phyloP scores from a whole-genome alignment of 2,888 invertebrate species.

The Tetropium fuscum region DNA sequence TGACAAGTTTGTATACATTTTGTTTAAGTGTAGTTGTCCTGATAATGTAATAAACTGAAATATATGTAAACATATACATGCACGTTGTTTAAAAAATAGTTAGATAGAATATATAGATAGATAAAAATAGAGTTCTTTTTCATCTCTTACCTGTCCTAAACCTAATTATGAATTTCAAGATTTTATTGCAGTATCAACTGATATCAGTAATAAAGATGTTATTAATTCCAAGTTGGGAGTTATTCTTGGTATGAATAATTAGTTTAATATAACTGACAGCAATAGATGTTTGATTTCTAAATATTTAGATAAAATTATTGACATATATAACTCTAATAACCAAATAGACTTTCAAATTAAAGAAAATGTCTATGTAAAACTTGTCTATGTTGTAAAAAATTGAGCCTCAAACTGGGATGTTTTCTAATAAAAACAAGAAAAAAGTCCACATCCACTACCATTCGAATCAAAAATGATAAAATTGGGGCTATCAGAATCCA shows the following conservation, averaged over 20 bases:
- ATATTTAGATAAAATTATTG: slow-evolving; percentile 1
- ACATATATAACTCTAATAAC: neutral
- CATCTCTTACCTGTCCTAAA: neutral
- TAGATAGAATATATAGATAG: no score
- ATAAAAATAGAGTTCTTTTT: no score
- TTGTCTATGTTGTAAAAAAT: no score
- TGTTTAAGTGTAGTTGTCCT: slow-evolving; percentile 25
- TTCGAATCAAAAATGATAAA: neutral
- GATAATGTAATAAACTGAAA: slow-evolving; percentile 28
- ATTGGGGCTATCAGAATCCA: neutral
- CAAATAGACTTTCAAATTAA: neutral
- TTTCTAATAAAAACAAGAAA: neutral
- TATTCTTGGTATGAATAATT: slow-evolving; percentile 2
- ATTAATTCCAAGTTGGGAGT: slow-evolving; percentile 1
- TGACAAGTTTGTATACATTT: slow-evolving; percentile 26
- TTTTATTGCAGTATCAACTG: neutral
- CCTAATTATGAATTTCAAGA: neutral
- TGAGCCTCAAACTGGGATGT: neutral
- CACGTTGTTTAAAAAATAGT: neutral
- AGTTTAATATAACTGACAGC: neutral
- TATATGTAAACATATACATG: slow-evolving; percentile 32
- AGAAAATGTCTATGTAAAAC: neutral
- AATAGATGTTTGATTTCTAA: neutral
- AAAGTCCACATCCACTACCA: neutral
- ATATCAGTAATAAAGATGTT: neutral